These are phyloP conservation scores for Lingula anatina DNA, from an alignment of 2,888 invertebrate genomes.

Conservation along the genomic window DNA sequence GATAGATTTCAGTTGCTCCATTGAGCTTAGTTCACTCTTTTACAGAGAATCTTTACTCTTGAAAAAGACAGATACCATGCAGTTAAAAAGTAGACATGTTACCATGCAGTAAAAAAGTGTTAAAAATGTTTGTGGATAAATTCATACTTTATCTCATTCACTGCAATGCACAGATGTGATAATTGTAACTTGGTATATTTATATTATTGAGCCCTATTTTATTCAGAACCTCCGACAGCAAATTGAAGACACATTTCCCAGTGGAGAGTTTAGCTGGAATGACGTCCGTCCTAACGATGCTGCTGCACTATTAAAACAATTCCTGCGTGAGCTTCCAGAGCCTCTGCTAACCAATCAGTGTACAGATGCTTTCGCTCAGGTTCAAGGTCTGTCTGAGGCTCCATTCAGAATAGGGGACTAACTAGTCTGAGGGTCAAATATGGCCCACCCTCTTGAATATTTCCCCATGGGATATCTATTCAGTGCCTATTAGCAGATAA, in stretches of 20 bases:
- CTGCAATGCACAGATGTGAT: too few relatives aligned
- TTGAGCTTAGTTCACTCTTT: background rate
- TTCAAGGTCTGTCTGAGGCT: too few relatives aligned
- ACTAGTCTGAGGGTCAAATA: too few relatives aligned
- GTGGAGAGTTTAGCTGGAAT: conserved; percentile 38
- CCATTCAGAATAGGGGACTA: too few relatives aligned
- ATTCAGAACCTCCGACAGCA: conserved; percentile 69
- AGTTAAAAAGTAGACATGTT: conserved; percentile 2
- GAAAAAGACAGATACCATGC: background rate
- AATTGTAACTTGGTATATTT: too few relatives aligned
- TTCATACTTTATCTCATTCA: too few relatives aligned
- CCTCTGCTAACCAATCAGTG: conserved; percentile 81
- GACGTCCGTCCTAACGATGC: conserved; percentile 72
- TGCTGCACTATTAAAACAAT: conserved; percentile 80
- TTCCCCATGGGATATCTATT: too few relatives aligned
- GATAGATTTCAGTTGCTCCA: background rate
- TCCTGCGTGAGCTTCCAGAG: conserved; percentile 84
- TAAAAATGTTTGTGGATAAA: too few relatives aligned
- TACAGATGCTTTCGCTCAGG: conserved; percentile 63
- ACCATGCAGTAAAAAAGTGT: too few relatives aligned
- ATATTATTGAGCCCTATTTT: too few relatives aligned
- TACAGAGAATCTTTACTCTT: background rate
- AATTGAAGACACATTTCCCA: conserved; percentile 79
- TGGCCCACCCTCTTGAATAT: too few relatives aligned
- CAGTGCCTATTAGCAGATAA: too few relatives aligned